Base-by-base conservation (phyloP, 2,797 vertebrate genomes). In the Tokudaia tokunoshimensis region DNA sequence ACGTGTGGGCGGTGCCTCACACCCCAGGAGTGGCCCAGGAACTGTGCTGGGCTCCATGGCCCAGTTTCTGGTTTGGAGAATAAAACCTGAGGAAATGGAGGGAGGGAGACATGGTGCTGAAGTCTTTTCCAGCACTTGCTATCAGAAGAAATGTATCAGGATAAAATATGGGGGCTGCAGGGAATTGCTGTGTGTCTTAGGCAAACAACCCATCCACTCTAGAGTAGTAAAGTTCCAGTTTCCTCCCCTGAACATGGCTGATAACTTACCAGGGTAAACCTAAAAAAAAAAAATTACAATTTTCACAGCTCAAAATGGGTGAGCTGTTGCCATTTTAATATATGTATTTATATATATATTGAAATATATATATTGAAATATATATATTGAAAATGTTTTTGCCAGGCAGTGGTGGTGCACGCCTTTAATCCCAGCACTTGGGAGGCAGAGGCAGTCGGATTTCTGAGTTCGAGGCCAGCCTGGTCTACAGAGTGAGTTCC, bases 11-110 rank as follows among this genome's bases (percentile, higher is more conserved):
- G 0, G 70, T 0, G 76, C 92, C 94, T 50, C 94, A 67, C 93
- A 94, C 79, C 41, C 91, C 83, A 84, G 83, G 96, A 93, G 85
- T 81, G 52, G 92, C 95, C 89, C 50, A 50, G 89, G 76, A 61
- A 52, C 72, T 52, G 92, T 3, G 79, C 34, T 61, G 14, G 94
- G 83, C 95, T 81, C n/a, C 0, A 0, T 96, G 97, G 94, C 97
- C 96, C 97, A 97, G 94, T 96, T 97, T 86, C 85, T 3, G 55
- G 78, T 47, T 79, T 59, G 70, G 81, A 98, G 92, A 92, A 92
- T 17, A 92, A 93, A 93, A 65, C 75, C 57, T 1, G 67, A 37
- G 63, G 82, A 50, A 34, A 70, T 37, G 37, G 12, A 13, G 12
- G 65, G 59, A 13, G 61, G 91, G 52, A 11, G 41, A 65, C 59